Base-by-base conservation (phyloP, 2,797 vertebrate species). In the Phalanger gymnotis region DNA sequence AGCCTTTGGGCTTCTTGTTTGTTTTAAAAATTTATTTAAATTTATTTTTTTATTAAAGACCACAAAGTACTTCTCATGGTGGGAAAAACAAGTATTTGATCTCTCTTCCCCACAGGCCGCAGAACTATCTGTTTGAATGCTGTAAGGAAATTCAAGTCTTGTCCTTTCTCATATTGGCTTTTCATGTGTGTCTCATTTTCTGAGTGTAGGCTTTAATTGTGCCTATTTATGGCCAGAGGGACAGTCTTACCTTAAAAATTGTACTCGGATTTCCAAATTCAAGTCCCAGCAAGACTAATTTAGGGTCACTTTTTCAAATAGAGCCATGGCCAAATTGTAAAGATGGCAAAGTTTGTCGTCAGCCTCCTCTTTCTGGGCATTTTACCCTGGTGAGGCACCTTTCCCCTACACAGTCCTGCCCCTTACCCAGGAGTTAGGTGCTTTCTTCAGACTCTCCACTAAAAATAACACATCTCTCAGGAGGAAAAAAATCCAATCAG, bases 21-120 rank as follows among this genome's bases (percentile, higher is more conserved):
- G 92, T 22, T 51, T 87, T 57, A 30, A 30, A 57, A 57, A 27
- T 87, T 87, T 11, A 27, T 51, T 87, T 47, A 27, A 47, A 47
- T 81, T 81, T 47, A 47, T 47, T 87, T 87, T 58, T 47, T 87
- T 91, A 22, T 31, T 90, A 66, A 81, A 93, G 93, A 7, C 31
- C 97, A 92, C 40, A 3, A 95, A 73, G 55, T 40, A 9, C 13
- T 92, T 90, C 95, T 25, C 5, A 92, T 6, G 54, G 54, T 47
- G 51, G 61, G 53, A 28, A 27, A 96, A 95, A 54, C 47, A 93
- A 92, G n/a, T 53, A 66, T 91, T 93, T 92, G 57, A 95, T 96
- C 97, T 97, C 90, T 96, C 51, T 58, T 97, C 56, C 92, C 95
- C 66, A 47, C 6, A 81, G n/a, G 19, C 19, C 47, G 7, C 9